These are phyloP conservation scores for Pomatorhinus ruficollis DNA, from an alignment of 2,113 vertebrate genomes.

Conservation along the genomic window DNA sequence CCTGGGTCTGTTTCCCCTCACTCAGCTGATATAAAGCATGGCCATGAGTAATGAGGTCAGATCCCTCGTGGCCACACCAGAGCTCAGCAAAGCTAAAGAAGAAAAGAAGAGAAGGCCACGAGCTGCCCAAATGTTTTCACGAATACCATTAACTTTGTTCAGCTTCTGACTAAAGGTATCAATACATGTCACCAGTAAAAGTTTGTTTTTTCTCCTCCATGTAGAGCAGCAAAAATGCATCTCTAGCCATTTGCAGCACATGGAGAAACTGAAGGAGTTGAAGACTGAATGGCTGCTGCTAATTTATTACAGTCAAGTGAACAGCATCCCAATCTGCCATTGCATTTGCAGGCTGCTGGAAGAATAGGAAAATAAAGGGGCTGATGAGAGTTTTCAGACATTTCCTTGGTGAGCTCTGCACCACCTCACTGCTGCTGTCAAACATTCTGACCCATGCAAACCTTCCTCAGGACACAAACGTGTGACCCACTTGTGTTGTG, in stretches of 20 bases:
- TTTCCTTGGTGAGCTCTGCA: background rate
- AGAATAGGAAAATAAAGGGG: background rate
- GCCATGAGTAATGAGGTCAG: accelerated
- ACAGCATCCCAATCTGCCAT: background rate
- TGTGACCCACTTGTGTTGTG: background rate
- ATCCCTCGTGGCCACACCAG: background rate
- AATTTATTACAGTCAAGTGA: background rate
- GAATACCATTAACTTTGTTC: background rate
- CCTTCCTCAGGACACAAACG: accelerated
- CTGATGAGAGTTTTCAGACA: background rate
- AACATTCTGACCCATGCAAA: background rate
- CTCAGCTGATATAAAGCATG: background rate
- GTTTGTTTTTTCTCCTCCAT: background rate
- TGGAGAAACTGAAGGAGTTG: background rate
- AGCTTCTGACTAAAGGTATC: background rate
- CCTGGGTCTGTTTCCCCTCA: background rate
- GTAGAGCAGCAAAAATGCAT: accelerated
- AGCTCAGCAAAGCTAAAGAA: background rate
- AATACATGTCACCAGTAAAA: accelerated
- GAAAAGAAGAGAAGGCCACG: background rate
- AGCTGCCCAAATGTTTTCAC: background rate
- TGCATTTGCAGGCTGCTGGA: background rate
- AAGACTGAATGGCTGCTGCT: background rate
- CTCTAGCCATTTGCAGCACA: background rate
- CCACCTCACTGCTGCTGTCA: background rate